phyloP scores from a whole-genome alignment of 2,888 invertebrate species.

The Philonicus albiceps region DNA sequence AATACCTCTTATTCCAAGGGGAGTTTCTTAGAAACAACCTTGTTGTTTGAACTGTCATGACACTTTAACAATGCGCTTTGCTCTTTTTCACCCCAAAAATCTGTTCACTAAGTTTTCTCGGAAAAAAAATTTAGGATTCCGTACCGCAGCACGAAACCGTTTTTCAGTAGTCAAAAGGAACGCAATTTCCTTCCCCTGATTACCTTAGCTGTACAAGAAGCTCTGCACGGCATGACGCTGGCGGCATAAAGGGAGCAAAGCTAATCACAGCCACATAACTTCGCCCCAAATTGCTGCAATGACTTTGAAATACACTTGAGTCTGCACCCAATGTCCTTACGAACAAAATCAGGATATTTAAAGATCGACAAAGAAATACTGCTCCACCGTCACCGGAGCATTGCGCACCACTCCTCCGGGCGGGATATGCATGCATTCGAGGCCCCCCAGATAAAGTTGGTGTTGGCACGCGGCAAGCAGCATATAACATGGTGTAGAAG shows the following conservation, averaged over 20 bases:
- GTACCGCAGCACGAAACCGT: background rate
- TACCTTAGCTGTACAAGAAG: background rate
- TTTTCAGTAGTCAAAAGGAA: background rate
- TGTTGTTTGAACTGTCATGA: background rate
- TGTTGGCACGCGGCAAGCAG: constrained; percentile 13
- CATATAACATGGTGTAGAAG: background rate
- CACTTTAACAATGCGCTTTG: background rate
- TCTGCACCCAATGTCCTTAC: constrained; percentile 27
- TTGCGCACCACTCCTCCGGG: background rate
- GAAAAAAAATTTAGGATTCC: background rate
- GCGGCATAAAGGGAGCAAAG: background rate
- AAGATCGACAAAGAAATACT: background rate
- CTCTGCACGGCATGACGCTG: background rate
- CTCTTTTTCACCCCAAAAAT: background rate
- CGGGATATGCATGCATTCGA: background rate
- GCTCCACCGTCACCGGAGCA: background rate
- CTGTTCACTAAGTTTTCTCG: background rate
- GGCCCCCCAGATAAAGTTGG: background rate
- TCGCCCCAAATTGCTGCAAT: background rate
- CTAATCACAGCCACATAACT: background rate
- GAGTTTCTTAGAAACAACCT: background rate
- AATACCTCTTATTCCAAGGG: background rate
- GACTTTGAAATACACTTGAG: constrained; percentile 21
- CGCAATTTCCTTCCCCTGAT: background rate
- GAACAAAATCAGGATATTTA: constrained; percentile 29